Conservation (phyloP, 2,888 invertebrate genomes). For the Dusona sp. region DNA sequence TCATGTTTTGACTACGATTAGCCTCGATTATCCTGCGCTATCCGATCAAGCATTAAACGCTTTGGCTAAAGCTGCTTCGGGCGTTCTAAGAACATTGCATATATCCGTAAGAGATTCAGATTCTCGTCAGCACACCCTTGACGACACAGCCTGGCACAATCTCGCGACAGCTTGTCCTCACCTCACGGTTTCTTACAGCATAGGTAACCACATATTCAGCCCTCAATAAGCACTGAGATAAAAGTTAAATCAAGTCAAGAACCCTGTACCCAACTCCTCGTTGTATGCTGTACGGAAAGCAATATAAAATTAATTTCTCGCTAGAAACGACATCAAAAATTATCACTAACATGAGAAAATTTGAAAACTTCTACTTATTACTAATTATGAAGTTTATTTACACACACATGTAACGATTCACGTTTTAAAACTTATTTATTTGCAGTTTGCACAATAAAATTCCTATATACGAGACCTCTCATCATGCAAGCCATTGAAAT, state of each 20-base stretch:
- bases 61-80: conserved; percentile 82
- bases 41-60: conserved; percentile 84
- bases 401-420: no score
- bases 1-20: conserved; percentile 81
- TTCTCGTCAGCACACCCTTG: conserved; percentile 83
- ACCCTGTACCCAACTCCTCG: neutral
- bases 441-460: no score
- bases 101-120: conserved; percentile 84
- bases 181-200: conserved; percentile 83
- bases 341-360: no score
- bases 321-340: no score
- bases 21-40: conserved; percentile 85
- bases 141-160: conserved; percentile 84
- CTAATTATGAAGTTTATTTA: no score
- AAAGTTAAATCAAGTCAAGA: neutral
- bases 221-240: neutral
- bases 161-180: conserved; percentile 83
- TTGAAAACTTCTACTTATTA: no score
- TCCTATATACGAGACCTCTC: no score
- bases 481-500: no score
- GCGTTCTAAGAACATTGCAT: conserved; percentile 81
- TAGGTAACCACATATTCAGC: conserved; percentile 73
- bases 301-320: no score
- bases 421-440: no score
- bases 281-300: neutral